phyloP scores from a whole-genome alignment of 2,113 vertebrate genomes.

The Clinocottus analis region DNA sequence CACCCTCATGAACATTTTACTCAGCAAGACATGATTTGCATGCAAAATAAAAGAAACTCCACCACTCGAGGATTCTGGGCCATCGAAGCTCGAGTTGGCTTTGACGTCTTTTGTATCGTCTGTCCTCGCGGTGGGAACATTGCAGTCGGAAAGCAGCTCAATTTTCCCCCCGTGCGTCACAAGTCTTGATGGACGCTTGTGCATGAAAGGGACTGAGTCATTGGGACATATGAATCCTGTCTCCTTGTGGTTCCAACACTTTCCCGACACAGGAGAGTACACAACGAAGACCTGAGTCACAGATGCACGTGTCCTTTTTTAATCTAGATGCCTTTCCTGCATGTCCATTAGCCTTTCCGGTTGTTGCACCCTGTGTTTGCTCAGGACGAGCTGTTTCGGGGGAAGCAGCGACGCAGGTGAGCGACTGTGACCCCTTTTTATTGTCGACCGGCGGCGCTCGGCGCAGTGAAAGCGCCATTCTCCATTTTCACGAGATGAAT shows the following conservation, averaged over 20 bases:
- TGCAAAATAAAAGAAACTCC: background rate
- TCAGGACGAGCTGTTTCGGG: constrained; percentile 28
- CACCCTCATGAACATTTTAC: constrained; percentile 12
- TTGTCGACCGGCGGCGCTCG: constrained; percentile 8
- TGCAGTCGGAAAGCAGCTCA: constrained; percentile 14
- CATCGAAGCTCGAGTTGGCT: background rate
- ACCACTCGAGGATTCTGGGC: background rate
- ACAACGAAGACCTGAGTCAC: constrained; percentile 43
- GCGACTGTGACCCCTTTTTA: constrained; percentile 24
- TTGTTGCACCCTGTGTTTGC: too few species aligned
- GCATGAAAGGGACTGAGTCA: constrained; percentile 37
- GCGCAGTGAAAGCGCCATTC: constrained; percentile 8
- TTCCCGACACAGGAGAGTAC: constrained; percentile 27
- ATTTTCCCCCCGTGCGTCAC: background rate
- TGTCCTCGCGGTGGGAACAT: constrained; percentile 7
- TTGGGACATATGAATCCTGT: constrained; percentile 23
- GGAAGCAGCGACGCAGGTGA: constrained; percentile 25
- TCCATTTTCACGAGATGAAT: constrained; percentile 32
- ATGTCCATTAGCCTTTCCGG: background rate
- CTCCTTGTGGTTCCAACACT: constrained; percentile 14
- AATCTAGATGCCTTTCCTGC: constrained; percentile 47
- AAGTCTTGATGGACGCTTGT: constrained; percentile 29
- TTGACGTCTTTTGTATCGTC: background rate
- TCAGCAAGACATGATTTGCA: background rate
- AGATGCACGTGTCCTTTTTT: constrained; percentile 58